phyloP scores from a whole-genome alignment of 2,888 invertebrate genomes.

The Tenthredo amoena region DNA sequence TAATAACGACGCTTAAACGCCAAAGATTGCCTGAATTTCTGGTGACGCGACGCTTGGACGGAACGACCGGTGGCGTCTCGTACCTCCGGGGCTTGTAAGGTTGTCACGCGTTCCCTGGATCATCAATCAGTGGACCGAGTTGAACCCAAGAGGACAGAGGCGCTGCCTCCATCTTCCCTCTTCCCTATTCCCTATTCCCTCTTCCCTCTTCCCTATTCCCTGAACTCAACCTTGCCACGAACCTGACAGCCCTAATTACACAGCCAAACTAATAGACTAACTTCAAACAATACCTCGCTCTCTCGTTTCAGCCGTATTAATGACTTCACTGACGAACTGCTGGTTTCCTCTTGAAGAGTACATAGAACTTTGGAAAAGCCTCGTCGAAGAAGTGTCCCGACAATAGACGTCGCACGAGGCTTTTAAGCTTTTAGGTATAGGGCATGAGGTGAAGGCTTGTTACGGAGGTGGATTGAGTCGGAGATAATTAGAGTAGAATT shows the following conservation, averaged over 20 bases:
- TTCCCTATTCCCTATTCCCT: slow-evolving; percentile 4
- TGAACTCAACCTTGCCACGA: slow-evolving; percentile 37
- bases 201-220: slow-evolving; percentile 21
- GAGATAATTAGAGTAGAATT: neutral
- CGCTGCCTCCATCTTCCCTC: slow-evolving; percentile 39
- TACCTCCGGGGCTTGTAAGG: slow-evolving; percentile 54
- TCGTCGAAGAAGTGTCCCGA: neutral
- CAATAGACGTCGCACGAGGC: neutral
- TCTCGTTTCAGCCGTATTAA: slow-evolving; percentile 50
- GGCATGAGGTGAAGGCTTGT: neutral
- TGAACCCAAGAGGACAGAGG: slow-evolving; percentile 49
- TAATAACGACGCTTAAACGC: slow-evolving; percentile 45
- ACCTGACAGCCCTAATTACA: slow-evolving; percentile 61
- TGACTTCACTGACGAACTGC: slow-evolving; percentile 55
- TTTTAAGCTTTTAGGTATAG: neutral
- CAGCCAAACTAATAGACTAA: slow-evolving; percentile 60
- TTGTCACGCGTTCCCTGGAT: slow-evolving; percentile 50
- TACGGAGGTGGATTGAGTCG: neutral
- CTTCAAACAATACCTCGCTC: slow-evolving; percentile 64
- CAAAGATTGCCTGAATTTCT: slow-evolving; percentile 44
- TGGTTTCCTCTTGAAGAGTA: neutral
- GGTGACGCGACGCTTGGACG: slow-evolving; percentile 31
- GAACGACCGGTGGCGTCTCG: neutral
- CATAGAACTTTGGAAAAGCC: neutral
- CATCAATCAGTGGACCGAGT: slow-evolving; percentile 52